Conservation (phyloP, 2,888 invertebrate species). For the Omphaloscelis lunosa region DNA sequence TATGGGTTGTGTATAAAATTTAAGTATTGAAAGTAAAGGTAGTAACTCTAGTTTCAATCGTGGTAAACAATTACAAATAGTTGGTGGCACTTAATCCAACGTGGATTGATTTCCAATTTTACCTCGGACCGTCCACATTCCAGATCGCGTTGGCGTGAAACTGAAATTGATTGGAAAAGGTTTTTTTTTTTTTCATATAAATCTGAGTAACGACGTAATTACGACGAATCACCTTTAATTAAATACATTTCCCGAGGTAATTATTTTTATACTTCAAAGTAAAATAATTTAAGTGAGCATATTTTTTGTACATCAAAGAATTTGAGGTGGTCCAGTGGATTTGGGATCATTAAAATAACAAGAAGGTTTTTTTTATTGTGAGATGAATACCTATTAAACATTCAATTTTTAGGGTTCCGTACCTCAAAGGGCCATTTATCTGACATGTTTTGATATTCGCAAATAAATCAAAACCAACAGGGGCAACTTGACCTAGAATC, state of each 20-base stretch:
- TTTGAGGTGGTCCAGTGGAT: neutral
- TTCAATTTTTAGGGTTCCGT: neutral
- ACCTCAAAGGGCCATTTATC: no score
- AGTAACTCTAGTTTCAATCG: neutral
- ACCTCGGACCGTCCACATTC: neutral
- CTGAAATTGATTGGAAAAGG: conserved; percentile 37
- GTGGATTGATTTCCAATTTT: conserved; percentile 56
- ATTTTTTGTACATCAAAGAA: conserved; percentile 13
- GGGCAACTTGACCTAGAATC: no score
- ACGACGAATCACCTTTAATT: conserved; percentile 22
- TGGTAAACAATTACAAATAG: conserved; percentile 20
- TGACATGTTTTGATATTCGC: no score
- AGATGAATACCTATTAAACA: no score
- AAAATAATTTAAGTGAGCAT: neutral
- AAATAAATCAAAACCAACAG: no score
- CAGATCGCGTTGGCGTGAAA: neutral
- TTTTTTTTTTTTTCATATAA: conserved; percentile 16
- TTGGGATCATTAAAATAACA: neutral
- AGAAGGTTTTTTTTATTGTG: no score
- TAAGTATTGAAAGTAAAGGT: neutral
- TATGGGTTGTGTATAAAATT: neutral
- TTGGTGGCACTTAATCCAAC: conserved; percentile 40
- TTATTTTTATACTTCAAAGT: conserved; percentile 28
- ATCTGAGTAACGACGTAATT: conserved; percentile 23
- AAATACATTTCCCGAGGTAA: conserved; percentile 8